Evolutionary conservation across 1,140 invertebrate species (phyloP).

Genomic region (Lasioglossum albipes): DNA sequence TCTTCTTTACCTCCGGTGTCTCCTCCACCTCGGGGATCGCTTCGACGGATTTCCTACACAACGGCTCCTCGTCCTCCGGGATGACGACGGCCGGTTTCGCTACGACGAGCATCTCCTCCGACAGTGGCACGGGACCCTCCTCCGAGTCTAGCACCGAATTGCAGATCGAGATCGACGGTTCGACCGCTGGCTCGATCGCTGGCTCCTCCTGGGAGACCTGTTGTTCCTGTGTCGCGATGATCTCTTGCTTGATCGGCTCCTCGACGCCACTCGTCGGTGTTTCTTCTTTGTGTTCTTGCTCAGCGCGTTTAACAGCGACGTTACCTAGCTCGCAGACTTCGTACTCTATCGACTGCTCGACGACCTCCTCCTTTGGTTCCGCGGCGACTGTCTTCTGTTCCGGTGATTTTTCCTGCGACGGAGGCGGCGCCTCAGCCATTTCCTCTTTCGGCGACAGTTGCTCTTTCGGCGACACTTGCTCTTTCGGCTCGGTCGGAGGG

Average conservation of each 20-base stretch:
- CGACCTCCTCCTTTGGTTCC: background rate
- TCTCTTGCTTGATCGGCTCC: conserved; percentile 9
- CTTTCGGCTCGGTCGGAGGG: too few species aligned
- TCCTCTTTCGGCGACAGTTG: background rate
- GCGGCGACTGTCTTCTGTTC: background rate
- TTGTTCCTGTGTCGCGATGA: conserved; percentile 9
- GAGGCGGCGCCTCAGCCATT: background rate
- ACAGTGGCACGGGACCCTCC: conserved; percentile 64
- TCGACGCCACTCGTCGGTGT: background rate
- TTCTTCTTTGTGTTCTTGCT: background rate
- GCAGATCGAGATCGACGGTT: background rate
- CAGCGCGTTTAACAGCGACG: too few species aligned
- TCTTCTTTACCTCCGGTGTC: conserved; percentile 25
- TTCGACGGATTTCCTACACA: conserved; percentile 26
- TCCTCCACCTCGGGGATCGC: conserved; percentile 39
- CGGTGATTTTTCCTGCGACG: background rate
- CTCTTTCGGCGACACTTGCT: too few species aligned
- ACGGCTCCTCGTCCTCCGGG: conserved; percentile 50
- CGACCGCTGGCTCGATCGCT: background rate
- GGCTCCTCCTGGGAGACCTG: background rate
- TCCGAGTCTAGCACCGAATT: conserved; percentile 45
- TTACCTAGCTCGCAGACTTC: too few species aligned
- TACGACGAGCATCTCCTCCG: conserved; percentile 53
- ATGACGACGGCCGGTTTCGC: conserved; percentile 58
- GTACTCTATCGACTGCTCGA: background rate